These are phyloP conservation scores for Ennomos quercinarius DNA, from an alignment of 2,888 invertebrate species.

Conservation along the genomic window DNA sequence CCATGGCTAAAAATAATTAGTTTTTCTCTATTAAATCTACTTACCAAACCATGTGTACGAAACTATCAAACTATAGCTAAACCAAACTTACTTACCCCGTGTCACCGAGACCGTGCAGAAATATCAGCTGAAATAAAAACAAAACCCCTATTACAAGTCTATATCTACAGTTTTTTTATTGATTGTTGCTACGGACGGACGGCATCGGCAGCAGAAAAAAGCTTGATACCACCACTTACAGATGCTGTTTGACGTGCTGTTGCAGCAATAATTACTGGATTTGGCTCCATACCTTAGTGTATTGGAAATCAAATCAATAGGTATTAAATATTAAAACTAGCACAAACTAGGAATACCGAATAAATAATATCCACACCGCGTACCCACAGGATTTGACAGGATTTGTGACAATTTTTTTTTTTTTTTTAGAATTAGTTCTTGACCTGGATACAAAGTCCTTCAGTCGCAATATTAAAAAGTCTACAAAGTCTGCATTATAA, in stretches of 20 bases:
- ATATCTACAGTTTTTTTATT: background rate
- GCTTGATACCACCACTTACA: conserved; percentile 80
- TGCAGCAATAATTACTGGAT: conserved; percentile 93
- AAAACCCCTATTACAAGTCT: background rate
- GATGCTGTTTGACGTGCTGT: conserved; percentile 94
- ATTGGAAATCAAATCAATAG: no score
- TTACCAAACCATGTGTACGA: background rate
- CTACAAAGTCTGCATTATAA: no score
- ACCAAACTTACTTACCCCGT: conserved; percentile 92
- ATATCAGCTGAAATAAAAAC: conserved; percentile 92
- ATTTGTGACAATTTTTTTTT: no score
- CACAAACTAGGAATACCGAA: no score
- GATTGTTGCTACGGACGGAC: background rate
- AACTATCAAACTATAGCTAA: background rate
- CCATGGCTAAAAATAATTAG: conserved; percentile 88
- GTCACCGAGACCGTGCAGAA: conserved; percentile 97
- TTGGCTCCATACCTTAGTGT: conserved; percentile 73
- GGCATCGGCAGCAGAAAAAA: background rate
- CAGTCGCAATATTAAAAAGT: no score
- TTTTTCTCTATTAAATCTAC: background rate
- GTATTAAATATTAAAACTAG: no score
- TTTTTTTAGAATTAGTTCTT: no score
- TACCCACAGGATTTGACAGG: no score
- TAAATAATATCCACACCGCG: no score
- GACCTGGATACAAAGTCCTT: no score